Evolutionary conservation across 2,888 invertebrate genomes (phyloP).

Genomic region (Phasia obesa): DNA sequence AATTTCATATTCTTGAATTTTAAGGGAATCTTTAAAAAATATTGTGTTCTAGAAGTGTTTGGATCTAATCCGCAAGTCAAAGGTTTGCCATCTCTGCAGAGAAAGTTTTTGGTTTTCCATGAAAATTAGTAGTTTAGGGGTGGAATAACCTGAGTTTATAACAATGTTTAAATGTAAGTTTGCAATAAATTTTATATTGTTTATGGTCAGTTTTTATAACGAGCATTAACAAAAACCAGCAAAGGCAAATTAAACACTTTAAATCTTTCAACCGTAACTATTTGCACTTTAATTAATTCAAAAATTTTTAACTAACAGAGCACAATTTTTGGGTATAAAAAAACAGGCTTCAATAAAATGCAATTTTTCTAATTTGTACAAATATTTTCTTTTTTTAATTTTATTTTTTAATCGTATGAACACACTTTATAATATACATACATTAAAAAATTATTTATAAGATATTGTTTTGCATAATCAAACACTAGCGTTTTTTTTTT

Average conservation of each 20-base stretch:
- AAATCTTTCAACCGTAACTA: conserved; percentile 44
- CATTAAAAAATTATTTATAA: conserved; percentile 31
- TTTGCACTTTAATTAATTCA: conserved; percentile 2
- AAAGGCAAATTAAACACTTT: conserved; percentile 24
- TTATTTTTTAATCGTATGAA: conserved; percentile 59
- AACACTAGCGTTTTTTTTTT: conserved; percentile 9
- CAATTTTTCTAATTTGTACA: conserved; percentile 61
- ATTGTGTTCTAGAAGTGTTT: too few species aligned
- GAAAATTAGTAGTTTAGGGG: background rate
- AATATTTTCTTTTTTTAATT: conserved; percentile 40
- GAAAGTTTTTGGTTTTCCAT: background rate
- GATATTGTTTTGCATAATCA: conserved; percentile 37
- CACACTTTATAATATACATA: conserved; percentile 60
- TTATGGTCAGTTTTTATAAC: conserved; percentile 39
- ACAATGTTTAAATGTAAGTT: background rate
- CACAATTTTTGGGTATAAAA: background rate
- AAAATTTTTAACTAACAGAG: background rate
- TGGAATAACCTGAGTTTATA: conserved; percentile 14
- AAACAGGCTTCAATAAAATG: conserved; percentile 1
- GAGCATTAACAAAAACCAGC: background rate
- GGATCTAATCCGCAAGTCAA: too few species aligned
- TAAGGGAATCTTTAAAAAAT: too few species aligned
- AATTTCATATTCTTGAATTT: too few species aligned
- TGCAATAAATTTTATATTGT: conserved; percentile 17
- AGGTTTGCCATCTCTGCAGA: too few species aligned